Percentiles rank a stretch among this genome's conserved stretches.
Evolutionary conservation across 2,888 invertebrate species (phyloP).

Genomic region (Penaeus monodon): DNA sequence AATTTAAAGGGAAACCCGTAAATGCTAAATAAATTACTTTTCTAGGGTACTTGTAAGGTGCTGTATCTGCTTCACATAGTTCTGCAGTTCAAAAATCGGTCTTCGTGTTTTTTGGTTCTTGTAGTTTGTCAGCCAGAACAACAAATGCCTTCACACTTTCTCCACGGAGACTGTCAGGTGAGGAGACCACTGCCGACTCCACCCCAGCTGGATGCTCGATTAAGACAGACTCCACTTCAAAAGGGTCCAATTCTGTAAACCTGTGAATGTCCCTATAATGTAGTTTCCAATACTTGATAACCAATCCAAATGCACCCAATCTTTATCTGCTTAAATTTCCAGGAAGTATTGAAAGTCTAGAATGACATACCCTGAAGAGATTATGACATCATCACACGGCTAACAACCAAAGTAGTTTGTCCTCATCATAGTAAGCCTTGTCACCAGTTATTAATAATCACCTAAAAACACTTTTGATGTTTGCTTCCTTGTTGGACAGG

Average conservation of each 20-base stretch:
- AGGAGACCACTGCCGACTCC: constrained; percentile 72
- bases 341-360: too few relatives aligned
- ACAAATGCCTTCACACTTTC: constrained; percentile 72
- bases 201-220: constrained; percentile 71
- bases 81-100: constrained; percentile 69
- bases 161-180: constrained; percentile 70
- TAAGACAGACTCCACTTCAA: constrained; percentile 72
- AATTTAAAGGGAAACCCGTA: background rate
- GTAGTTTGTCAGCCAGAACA: constrained; percentile 68
- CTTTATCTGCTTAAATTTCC: too few relatives aligned
- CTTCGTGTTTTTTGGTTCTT: constrained; percentile 65
- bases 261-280: constrained; percentile 31
- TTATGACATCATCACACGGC: constrained; percentile 72
- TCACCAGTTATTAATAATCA: constrained; percentile 72
- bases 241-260: constrained; percentile 72
- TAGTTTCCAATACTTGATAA: background rate
- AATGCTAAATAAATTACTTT: constrained; percentile 67
- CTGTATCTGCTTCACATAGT: constrained; percentile 70
- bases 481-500: constrained; percentile 65
- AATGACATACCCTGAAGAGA: constrained; percentile 70
- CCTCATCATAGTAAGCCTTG: constrained; percentile 70
- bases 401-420: constrained; percentile 71
- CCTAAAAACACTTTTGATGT: constrained; percentile 68
- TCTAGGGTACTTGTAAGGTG: constrained; percentile 73
- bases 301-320: background rate